phyloP scores from a whole-genome alignment of 2,888 invertebrate species.

The Epirrita christyi region DNA sequence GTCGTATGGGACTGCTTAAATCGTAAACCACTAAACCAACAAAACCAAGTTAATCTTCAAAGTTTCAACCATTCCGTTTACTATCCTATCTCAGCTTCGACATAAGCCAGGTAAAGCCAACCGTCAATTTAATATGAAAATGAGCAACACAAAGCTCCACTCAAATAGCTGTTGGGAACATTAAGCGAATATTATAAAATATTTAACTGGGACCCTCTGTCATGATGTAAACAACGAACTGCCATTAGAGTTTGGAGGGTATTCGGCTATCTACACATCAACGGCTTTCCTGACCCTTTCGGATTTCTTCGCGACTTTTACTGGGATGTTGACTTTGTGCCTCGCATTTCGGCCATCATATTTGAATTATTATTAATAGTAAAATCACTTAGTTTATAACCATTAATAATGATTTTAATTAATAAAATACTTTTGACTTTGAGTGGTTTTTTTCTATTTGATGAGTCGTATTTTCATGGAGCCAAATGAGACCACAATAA shows the following conservation, averaged over 20 bases:
- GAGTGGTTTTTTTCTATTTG: too few relatives aligned
- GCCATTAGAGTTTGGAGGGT: slow-evolving; percentile 46
- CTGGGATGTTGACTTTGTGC: too few relatives aligned
- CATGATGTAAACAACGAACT: slow-evolving; percentile 54
- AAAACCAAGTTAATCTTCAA: neutral
- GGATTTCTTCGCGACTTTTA: neutral
- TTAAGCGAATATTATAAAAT: slow-evolving; percentile 62
- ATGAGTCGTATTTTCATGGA: too few relatives aligned
- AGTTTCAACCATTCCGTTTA: slow-evolving; percentile 6
- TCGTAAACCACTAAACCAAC: too few relatives aligned
- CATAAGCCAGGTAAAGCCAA: slow-evolving; percentile 7
- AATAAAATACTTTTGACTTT: too few relatives aligned
- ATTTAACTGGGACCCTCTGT: slow-evolving; percentile 55
- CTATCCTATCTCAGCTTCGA: slow-evolving; percentile 1
- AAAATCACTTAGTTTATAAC: too few relatives aligned
- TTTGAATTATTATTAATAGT: neutral
- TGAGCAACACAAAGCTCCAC: slow-evolving; percentile 44
- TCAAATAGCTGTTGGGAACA: slow-evolving; percentile 50
- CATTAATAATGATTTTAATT: too few relatives aligned
- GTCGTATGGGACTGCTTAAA: too few relatives aligned
- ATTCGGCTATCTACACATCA: slow-evolving; percentile 20
- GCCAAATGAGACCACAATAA: too few relatives aligned
- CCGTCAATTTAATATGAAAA: slow-evolving; percentile 41
- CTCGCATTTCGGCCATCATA: neutral
- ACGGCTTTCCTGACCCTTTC: slow-evolving; percentile 12